phyloP scores from a whole-genome alignment of 2,888 invertebrate species.

The Sipha maydis region DNA sequence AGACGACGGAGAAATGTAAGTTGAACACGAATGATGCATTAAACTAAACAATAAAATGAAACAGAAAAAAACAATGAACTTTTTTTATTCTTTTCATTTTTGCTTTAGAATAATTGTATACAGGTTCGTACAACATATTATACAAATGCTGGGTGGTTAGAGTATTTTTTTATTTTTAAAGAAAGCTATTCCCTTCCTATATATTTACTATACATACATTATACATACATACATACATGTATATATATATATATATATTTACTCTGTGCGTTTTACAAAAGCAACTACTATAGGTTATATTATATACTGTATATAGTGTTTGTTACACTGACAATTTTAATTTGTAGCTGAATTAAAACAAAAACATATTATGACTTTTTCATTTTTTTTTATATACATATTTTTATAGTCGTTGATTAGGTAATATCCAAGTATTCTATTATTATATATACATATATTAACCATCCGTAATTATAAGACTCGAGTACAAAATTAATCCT shows the following conservation, averaged over 20 bases:
- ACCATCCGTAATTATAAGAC: not conserved
- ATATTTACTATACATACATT: not conserved
- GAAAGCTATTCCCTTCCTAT: not conserved
- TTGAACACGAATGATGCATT: slow-evolving; percentile 24
- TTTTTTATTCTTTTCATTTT: not conserved
- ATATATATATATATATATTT: too few relatives aligned
- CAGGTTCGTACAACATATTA: not conserved
- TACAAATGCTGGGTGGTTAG: not conserved
- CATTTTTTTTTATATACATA: too few relatives aligned
- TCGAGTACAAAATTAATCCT: not conserved
- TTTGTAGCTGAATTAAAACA: too few relatives aligned
- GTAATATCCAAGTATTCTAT: too few relatives aligned
- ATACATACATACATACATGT: too few relatives aligned
- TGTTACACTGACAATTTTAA: too few relatives aligned
- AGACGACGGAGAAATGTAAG: slow-evolving; percentile 4
- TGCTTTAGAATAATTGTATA: not conserved
- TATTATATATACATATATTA: too few relatives aligned
- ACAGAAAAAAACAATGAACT: not conserved
- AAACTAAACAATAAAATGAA: slow-evolving; percentile 13
- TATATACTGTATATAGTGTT: too few relatives aligned
- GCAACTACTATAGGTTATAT: too few relatives aligned
- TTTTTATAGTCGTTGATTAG: too few relatives aligned
- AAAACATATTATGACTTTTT: too few relatives aligned
- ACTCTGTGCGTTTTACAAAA: too few relatives aligned
- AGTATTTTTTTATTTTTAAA: not conserved